A percentile compares a stretch with the other conserved stretches of the same genome.
Evolutionary conservation across 2,888 invertebrate genomes (phyloP).

Genomic region (Acanthacorydalis orientalis): DNA sequence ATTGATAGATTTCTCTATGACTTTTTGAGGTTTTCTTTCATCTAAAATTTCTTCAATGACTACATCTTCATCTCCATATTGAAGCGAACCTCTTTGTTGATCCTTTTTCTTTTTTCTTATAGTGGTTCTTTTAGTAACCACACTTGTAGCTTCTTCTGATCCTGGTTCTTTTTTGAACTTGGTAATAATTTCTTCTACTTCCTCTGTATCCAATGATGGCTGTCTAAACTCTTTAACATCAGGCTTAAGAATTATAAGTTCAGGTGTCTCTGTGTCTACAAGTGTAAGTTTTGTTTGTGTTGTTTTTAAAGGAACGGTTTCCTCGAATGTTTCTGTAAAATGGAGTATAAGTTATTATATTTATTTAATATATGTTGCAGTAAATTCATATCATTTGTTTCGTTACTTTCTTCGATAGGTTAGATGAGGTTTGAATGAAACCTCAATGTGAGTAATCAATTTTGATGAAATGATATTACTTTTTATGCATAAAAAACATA

Average conservation of each 20-base stretch:
- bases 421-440: too few species aligned
- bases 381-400: too few species aligned
- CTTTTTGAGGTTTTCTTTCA: not conserved
- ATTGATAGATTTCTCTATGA: not conserved
- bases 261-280: not conserved
- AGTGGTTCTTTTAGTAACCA: conserved; percentile 27
- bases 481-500: too few species aligned
- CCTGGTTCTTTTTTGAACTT: conserved; percentile 36
- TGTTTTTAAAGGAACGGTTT: too few species aligned
- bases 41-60: not conserved
- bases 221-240: not conserved
- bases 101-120: conserved; percentile 4
- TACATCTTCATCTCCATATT: conserved; percentile 7
- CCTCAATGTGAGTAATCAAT: too few species aligned
- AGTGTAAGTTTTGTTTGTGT: too few species aligned
- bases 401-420: too few species aligned
- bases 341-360: too few species aligned
- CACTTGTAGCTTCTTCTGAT: conserved; percentile 32
- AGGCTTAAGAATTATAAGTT: not conserved
- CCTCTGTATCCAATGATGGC: conserved; percentile 17
- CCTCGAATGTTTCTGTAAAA: not conserved
- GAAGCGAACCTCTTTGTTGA: conserved; percentile 2
- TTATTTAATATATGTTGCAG: too few species aligned
- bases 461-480: too few species aligned
- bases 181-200: conserved; percentile 41